phyloP scores from a whole-genome alignment of 1,140 invertebrate species.

The Conopomorpha cramerella region DNA sequence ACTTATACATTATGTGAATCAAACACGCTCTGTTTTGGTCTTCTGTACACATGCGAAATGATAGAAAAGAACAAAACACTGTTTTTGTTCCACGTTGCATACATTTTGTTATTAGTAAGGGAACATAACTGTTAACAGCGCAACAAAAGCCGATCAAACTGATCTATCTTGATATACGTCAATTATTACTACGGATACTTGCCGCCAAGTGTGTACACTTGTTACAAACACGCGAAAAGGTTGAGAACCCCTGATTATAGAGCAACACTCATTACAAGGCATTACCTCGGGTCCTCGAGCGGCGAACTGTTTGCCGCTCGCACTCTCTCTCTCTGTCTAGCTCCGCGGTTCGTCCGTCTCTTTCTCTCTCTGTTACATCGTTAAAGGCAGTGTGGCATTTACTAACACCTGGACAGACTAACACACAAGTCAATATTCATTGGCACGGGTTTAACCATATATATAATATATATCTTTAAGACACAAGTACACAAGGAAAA shows the following conservation, averaged over 20 bases:
- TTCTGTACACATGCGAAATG: too few relatives aligned
- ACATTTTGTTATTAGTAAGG: neutral
- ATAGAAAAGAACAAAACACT: too few relatives aligned
- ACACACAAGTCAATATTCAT: conserved; percentile 34
- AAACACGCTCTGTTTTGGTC: too few relatives aligned
- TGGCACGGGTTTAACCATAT: conserved; percentile 15
- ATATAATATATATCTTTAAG: neutral
- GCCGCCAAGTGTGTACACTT: neutral
- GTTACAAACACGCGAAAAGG: conserved; percentile 1
- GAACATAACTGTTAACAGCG: neutral
- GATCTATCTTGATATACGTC: too few relatives aligned
- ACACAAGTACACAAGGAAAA: neutral
- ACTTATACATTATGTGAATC: too few relatives aligned
- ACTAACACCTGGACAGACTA: conserved; percentile 51
- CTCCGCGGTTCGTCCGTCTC: conserved; percentile 23
- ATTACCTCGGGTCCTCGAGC: conserved; percentile 46
- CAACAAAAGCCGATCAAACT: too few relatives aligned
- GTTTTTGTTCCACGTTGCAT: too few relatives aligned
- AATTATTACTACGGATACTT: too few relatives aligned
- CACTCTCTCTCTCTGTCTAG: conserved; percentile 24
- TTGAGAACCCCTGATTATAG: conserved; percentile 1
- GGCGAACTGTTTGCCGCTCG: conserved; percentile 25
- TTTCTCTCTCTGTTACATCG: conserved; percentile 31
- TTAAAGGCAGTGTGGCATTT: conserved; percentile 51
- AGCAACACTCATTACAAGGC: conserved; percentile 34